Evolutionary conservation across 2,797 vertebrate genomes (phyloP), one percentile per base, ranked within the genome.

Genomic region (Distichodus sexfasciatus): DNA sequence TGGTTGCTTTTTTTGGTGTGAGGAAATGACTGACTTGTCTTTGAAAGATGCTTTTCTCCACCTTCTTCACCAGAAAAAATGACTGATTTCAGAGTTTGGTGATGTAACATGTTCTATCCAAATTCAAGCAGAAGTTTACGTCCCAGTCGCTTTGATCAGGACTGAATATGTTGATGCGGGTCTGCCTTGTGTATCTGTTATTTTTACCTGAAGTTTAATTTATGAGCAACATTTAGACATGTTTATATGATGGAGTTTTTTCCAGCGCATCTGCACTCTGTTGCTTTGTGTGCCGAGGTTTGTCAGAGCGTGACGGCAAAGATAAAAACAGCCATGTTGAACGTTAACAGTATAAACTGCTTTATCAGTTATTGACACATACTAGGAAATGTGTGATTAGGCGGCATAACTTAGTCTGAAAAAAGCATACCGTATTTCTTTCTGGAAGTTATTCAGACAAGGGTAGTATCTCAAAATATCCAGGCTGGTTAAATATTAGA

Each of bases 81-180:
- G 35, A 21, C 54, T 58, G 35, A 10, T 58, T 26, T 12, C 53
- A 58, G n/a, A n/a, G 33, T 40, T 58, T 35, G 24, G 48, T 10
- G 21, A 59, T 55, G 58, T 40, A 28, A 26, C 67, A 55, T 63
- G 69, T 63, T 38, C 33, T 29, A 63, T 71, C 50, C n/a, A n/a
- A 47, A 19, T 41, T 21, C 24, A 58, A 41, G 12, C 58, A n/a
- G 59, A 57, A 29, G 68, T 46, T 57, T 40, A 29, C 12, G 59
- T 21, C 47, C 51, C 26, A 2, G 38, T 50, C 29, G 43, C 44
- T 29, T 15, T 33, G 28, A 40, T 40, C n/a, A n/a, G 40, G 67
- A 48, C 47, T 44, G 48, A 48, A 62, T 35, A 17, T 51, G 19
- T 44, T 50, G 38, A 26, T 2, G 38, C 38, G 10, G 40, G 35